Percentiles rank a stretch among this genome's conserved stretches.
phyloP scores from a whole-genome alignment of 1,140 invertebrate species.

The Drosophila lacertosa region DNA sequence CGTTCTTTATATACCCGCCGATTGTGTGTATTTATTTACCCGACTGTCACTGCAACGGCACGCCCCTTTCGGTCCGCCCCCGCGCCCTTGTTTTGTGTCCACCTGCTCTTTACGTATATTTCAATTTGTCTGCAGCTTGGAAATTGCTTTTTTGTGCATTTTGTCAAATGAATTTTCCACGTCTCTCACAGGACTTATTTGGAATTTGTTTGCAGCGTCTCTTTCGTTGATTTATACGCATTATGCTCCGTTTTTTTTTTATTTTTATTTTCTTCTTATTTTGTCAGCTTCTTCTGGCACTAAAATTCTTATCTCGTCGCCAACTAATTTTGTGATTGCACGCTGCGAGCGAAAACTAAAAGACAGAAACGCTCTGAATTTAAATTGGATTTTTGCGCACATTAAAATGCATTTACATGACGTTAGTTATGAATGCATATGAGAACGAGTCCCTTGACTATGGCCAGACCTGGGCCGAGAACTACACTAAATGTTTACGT shows the following conservation, averaged over 20 bases:
- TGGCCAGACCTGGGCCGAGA: conserved; percentile 4
- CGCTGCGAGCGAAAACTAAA: conserved; percentile 54
- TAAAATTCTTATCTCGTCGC: conserved; percentile 80
- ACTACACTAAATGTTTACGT: conserved; percentile 79
- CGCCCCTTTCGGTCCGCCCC: conserved; percentile 8
- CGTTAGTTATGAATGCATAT: conserved; percentile 82
- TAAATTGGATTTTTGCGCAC: conserved; percentile 82
- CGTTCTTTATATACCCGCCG: conserved; percentile 42
- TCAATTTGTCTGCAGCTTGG: conserved; percentile 79
- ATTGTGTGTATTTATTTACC: conserved; percentile 66
- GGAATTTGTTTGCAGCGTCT: conserved; percentile 77
- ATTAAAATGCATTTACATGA: conserved; percentile 79
- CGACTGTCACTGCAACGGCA: conserved; percentile 73
- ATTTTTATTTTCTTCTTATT: conserved; percentile 2
- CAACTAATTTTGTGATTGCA: conserved; percentile 82
- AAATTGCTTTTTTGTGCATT: conserved; percentile 83
- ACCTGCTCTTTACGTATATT: conserved; percentile 45
- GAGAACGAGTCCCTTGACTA: conserved; percentile 28
- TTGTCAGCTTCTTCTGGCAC: conserved; percentile 39
- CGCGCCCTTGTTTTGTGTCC: conserved; percentile 1
- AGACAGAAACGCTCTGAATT: conserved; percentile 72
- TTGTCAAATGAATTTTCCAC: conserved; percentile 82
- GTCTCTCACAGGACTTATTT: conserved; percentile 81
- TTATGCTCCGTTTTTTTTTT: conserved; percentile 44
- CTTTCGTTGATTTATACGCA: conserved; percentile 80